Base-by-base conservation (phyloP, 2,113 vertebrate species). In the Mesitornis unicolor region DNA sequence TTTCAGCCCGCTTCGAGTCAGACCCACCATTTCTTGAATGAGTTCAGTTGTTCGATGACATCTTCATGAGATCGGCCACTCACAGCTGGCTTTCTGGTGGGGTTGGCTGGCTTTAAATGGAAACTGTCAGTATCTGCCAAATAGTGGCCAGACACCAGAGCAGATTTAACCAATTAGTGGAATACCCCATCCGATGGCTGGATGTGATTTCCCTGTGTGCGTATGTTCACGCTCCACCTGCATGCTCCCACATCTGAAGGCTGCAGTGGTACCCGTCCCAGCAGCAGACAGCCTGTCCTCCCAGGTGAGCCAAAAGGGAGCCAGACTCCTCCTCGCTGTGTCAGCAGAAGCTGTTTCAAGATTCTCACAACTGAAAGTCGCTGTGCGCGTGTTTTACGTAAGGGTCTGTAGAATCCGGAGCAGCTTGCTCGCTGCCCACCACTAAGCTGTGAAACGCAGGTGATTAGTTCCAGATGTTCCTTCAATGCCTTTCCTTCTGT, bases 381-480 rank as follows among this genome's bases (percentile, higher is more conserved):
- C 90, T 70, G n/a, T 35, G 51, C 70, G 87, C 50, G 53, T 65
- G 69, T 91, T 97, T 93, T 95, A 87, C 16, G 2, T 70, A 90
- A 84, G 50, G 89, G 69, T 22, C 78, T 65, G 47, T 5, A 19
- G 51, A 74, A 94, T 88, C 69, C 3, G 2, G 82, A 91, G 89
- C 2, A 2, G 85, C 90, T 95, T 16, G 1, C 87, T 77, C 20
- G 13, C 91, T 93, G 93, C 93, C 82, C 77, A 90, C 83, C 93
- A 94, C 85, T 51, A 77, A 96, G 95, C 93, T 70, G 45, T 84
- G 91, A 89, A 95, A 95, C 53, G 73, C 47, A 45, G 79, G 65
- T 91, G 92, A 97, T 97, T 76, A 90, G 67, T 79, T 97, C 94
- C 96, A 97, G 93, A 96, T 96, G 95, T 75, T 83, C 74, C 67